Evolutionary conservation across 2,797 vertebrate genomes (phyloP).

Genomic region (Mastacembelus armatus): DNA sequence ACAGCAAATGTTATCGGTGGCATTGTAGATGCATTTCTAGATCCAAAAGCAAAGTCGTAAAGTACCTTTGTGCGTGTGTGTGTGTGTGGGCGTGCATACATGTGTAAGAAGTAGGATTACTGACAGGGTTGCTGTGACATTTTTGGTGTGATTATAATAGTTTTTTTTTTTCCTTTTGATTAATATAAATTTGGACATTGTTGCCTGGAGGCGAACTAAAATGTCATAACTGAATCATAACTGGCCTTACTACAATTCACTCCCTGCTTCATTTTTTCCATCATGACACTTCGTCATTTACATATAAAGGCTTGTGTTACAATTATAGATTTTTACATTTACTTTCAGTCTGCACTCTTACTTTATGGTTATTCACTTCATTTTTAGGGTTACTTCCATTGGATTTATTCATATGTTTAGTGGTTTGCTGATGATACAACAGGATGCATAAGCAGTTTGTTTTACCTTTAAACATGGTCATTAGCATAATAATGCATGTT

Average conservation of each 20-base stretch:
- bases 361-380: neutral
- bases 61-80: slow-evolving; percentile 14
- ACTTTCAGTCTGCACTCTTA: neutral
- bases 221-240: slow-evolving; percentile 72
- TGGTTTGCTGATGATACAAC: slow-evolving; percentile 6
- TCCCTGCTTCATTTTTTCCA: slow-evolving; percentile 5
- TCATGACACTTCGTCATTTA: slow-evolving; percentile 1
- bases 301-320: neutral
- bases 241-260: slow-evolving; percentile 11
- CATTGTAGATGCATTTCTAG: slow-evolving; percentile 55
- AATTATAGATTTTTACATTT: neutral
- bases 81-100: slow-evolving; percentile 13
- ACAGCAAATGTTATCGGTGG: slow-evolving; percentile 62
- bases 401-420: slow-evolving; percentile 17
- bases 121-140: slow-evolving; percentile 69
- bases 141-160: slow-evolving; percentile 67
- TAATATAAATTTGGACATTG: slow-evolving; percentile 68
- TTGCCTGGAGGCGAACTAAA: slow-evolving; percentile 59
- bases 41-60: slow-evolving; percentile 25
- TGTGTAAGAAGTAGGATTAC: slow-evolving; percentile 57
- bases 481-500: slow-evolving; percentile 31
- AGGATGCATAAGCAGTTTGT: slow-evolving; percentile 26
- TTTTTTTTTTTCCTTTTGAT: slow-evolving; percentile 52
- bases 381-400: neutral
- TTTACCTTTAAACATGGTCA: slow-evolving; percentile 38